Base-by-base conservation (phyloP, 2,888 invertebrate genomes). In the Anoplius nigerrimus region DNA sequence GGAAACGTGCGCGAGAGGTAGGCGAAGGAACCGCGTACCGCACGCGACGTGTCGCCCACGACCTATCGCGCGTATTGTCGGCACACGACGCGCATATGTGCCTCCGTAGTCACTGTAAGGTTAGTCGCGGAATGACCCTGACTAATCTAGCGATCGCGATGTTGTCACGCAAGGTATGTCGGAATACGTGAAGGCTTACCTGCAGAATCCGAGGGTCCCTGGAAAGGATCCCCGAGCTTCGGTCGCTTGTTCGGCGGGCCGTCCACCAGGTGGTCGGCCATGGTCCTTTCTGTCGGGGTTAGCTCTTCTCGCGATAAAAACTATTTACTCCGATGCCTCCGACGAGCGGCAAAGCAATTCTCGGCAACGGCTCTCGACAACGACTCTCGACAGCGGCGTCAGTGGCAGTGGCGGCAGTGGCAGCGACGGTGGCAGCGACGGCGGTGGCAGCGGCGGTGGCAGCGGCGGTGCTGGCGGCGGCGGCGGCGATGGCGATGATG, bases 201-300 rank as follows among this genome's bases (percentile, higher is more conserved):
- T 89, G 94, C 93, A 85, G 94, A 92, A 90, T 95, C 95, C 83
- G 94, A 93, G 85, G 94, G 92, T 89, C 94, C 93, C 91, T 94
- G 94, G 90, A 94, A 95, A 89, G 94, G 92, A 91, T 95, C 94
- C 88, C 92, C 91, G 91, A 97, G 94, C 92, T 97, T 97, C 89
- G 94, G 95, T 93, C 97, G 94, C 94, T 98, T 97, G 89, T 94
- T 96, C 90, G 97, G 97, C 93, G 97, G 97, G 91, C 97, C 97
- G 92, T 96, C 96, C 91, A 93, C 94, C 90, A 95, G 93, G 92
- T 95, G 95, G 93, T 97, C 97, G 92, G 96, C 96, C 97, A 97
- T 97, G 88, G 89, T 85, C 84, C 81, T 84, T 80, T 81, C 51
- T 78, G 46, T 51, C 69, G 67, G 69, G 66, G 67, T 68, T 71